A percentile compares a stretch with the other conserved stretches of the same genome.
These are phyloP conservation scores for Heliconius melpomene DNA, from an alignment of 1,140 invertebrate species.

Conservation along the genomic window DNA sequence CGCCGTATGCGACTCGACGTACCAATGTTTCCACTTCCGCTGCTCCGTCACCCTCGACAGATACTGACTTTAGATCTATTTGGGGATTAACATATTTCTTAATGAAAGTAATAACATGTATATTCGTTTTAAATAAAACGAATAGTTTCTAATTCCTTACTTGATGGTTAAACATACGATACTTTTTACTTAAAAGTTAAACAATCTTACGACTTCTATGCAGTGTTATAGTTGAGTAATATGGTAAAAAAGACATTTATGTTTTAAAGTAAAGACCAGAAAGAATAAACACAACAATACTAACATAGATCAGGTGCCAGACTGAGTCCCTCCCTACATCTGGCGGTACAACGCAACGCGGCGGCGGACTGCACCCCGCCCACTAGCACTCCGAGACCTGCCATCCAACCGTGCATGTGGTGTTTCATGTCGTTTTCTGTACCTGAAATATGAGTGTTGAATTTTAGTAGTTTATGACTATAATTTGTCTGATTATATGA, in stretches of 20 bases:
- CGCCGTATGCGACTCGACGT: slow-evolving; percentile 94
- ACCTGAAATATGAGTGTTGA: slow-evolving; percentile 72
- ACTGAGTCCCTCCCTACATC: slow-evolving; percentile 65
- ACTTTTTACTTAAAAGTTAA: too few relatives aligned
- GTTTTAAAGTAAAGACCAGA: too few relatives aligned
- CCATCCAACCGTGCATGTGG: slow-evolving; percentile 93
- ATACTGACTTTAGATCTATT: slow-evolving; percentile 93
- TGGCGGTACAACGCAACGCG: slow-evolving; percentile 91
- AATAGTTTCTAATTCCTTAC: too few relatives aligned
- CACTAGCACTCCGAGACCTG: slow-evolving; percentile 91
- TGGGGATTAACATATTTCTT: background rate
- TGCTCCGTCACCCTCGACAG: slow-evolving; percentile 93
- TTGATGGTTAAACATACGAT: too few relatives aligned
- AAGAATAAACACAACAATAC: slow-evolving; percentile 15
- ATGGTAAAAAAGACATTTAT: too few relatives aligned
- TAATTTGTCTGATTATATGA: too few relatives aligned
- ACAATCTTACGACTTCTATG: too few relatives aligned
- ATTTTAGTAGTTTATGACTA: too few relatives aligned
- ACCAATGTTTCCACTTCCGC: slow-evolving; percentile 94
- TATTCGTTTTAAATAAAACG: too few relatives aligned
- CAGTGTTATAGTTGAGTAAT: too few relatives aligned
- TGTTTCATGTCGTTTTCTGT: slow-evolving; percentile 94
- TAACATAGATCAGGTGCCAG: slow-evolving; percentile 65
- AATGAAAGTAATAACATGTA: too few relatives aligned
- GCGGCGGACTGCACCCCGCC: slow-evolving; percentile 89